Conservation (phyloP, 1,140 invertebrate genomes). For the Ganaspis sp. region DNA sequence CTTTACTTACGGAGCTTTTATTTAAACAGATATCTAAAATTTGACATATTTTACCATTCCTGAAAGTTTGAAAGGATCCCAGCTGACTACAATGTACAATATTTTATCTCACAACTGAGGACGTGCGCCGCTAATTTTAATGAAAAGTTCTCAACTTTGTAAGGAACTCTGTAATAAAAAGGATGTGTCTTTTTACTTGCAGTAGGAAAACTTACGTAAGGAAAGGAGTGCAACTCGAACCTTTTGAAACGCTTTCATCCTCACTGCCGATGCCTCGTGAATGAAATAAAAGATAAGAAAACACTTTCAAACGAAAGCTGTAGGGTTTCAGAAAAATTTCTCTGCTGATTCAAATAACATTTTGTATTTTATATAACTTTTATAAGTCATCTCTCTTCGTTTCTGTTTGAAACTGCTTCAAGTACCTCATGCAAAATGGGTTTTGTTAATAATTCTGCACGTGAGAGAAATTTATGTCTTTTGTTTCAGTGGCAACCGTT, state of each 20-base stretch:
- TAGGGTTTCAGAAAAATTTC: constrained; percentile 13
- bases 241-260: constrained; percentile 27
- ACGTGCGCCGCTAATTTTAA: constrained; percentile 30
- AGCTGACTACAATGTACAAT: constrained; percentile 24
- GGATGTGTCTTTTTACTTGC: constrained; percentile 30
- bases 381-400: constrained; percentile 8
- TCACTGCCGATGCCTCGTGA: constrained; percentile 29
- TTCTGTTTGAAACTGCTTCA: constrained; percentile 19
- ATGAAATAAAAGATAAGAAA: constrained; percentile 30
- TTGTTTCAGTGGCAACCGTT: neutral
- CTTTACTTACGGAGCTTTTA: neutral
- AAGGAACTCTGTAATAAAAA: constrained; percentile 30
- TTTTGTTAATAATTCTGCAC: constrained; percentile 17
- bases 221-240: constrained; percentile 28
- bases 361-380: constrained; percentile 12
- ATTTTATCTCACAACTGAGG: constrained; percentile 25
- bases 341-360: constrained; percentile 15
- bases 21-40: constrained; percentile 20
- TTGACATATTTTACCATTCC: constrained; percentile 19
- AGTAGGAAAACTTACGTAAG: constrained; percentile 28
- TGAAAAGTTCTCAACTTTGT: constrained; percentile 30
- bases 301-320: constrained; percentile 9
- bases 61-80: constrained; percentile 15
- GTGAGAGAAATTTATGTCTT: constrained; percentile 5
- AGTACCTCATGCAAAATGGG: constrained; percentile 2